Evolutionary conservation across 2,113 vertebrate genomes (phyloP), one percentile per base, ranked within the genome.

Genomic region (Tympanuchus pallidicinctus): DNA sequence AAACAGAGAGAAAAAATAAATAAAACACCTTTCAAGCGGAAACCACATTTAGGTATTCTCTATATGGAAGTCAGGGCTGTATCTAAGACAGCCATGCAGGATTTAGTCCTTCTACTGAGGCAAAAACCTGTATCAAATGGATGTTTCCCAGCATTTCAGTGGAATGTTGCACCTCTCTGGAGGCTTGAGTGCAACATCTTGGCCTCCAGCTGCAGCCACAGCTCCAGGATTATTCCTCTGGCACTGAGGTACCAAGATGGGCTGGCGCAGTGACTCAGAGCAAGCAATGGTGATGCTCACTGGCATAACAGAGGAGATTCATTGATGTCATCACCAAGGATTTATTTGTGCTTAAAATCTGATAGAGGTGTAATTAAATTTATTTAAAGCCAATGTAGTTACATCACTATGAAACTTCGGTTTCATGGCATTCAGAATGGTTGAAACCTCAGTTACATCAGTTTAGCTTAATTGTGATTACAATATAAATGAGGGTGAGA

Each of bases 131-230:
- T 92, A 57, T 65, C n/a, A 25, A 21, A 50, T 21, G 32, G 14
- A 47, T 69, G 73, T 96, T 96, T 95, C 54, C 79, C 73, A 95
- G 34, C 32, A 45, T 94, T 96, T 95, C 75, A 36, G 87, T 79
- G 91, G 93, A 82, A 95, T 75, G 84, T 67, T 69, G 59, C 84
- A 78, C 19, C 38, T 75, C 79, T 93, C 27, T 74, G 92, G 84
- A 92, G 67, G 19, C 78, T 93, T 69, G 70, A 86, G 12, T 93
- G 80, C 93, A 94, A 92, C 48, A 59, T 64, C 80, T 92, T 88
- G 86, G 57, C 64, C n/a, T 94, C 82, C 87, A 91, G 19, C 30
- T 82, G 52, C 66, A 96, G 82, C 71, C 66, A 79, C 59, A 89
- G 17, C 47, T 91, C 85, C 60, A 89, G 74, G 69, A 92, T 96